Percentiles rank a stretch among this genome's conserved stretches.
Evolutionary conservation across 1,140 invertebrate species (phyloP).

Genomic region (Halictus rubicundus): DNA sequence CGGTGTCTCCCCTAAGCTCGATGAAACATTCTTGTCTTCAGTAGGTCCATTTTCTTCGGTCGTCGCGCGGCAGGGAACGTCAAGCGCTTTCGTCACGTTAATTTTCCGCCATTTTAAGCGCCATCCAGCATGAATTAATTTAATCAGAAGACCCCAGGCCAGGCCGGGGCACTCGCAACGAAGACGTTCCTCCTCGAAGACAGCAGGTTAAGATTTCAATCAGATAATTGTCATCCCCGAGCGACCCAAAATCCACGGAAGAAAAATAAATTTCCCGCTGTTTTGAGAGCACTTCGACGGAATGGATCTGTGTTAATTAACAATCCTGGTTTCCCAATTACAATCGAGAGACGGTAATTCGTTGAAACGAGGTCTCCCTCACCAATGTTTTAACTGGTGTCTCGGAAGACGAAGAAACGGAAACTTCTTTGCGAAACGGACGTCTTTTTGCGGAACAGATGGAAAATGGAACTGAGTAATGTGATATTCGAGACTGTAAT

Average conservation of each 20-base stretch:
- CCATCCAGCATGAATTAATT: slow-evolving; percentile 32
- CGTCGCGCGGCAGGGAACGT: neutral
- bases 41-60: neutral
- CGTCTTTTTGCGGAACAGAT: no score
- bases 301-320: slow-evolving; percentile 17
- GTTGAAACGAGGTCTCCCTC: no score
- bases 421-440: neutral
- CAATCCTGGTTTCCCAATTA: neutral
- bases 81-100: neutral
- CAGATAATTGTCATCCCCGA: slow-evolving; percentile 33
- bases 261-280: neutral
- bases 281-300: slow-evolving; percentile 20
- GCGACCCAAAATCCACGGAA: neutral
- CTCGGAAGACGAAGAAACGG: no score
- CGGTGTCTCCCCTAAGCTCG: neutral
- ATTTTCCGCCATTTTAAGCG: slow-evolving; percentile 28
- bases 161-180: no score
- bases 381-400: neutral
- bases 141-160: slow-evolving; percentile 20
- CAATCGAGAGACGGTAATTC: neutral
- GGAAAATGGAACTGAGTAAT: no score
- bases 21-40: slow-evolving; percentile 18
- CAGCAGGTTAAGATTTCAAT: slow-evolving; percentile 38
- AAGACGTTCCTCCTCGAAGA: neutral
- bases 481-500: no score